Evolutionary conservation across 2,888 invertebrate species (phyloP).

Genomic region (Lutraria lutraria): DNA sequence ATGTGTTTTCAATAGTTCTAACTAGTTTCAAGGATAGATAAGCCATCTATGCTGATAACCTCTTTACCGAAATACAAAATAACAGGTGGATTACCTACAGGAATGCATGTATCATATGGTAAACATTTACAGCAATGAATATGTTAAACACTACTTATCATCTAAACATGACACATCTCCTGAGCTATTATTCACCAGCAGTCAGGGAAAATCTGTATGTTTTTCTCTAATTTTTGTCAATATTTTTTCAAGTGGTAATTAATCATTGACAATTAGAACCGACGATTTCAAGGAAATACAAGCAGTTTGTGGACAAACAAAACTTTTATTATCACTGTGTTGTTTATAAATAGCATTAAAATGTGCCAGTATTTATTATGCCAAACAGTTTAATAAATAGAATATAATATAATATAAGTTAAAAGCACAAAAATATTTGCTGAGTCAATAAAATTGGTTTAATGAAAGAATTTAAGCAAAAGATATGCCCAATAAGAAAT

Average conservation of each 20-base stretch:
- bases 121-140: not conserved
- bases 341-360: not conserved
- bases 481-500: too few species aligned
- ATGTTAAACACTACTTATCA: not conserved
- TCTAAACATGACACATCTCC: not conserved
- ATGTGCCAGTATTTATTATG: not conserved
- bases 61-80: conserved; percentile 14
- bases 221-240: not conserved
- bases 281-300: not conserved
- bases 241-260: not conserved
- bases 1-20: not conserved
- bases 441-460: too few species aligned
- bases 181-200: not conserved
- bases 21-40: conserved; percentile 11
- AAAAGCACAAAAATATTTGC: not conserved
- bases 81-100: conserved; percentile 4
- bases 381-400: not conserved
- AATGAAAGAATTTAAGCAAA: too few species aligned
- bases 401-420: not conserved
- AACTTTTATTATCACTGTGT: not conserved
- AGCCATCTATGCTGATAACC: conserved; percentile 14
- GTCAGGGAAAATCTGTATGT: not conserved
- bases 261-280: not conserved
- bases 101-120: conserved; percentile 16
- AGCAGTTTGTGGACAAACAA: not conserved